A percentile compares a stretch with the other conserved stretches of the same genome.
Conservation (phyloP, 2,113 vertebrate species). For the Melanerpes aurifrons region DNA sequence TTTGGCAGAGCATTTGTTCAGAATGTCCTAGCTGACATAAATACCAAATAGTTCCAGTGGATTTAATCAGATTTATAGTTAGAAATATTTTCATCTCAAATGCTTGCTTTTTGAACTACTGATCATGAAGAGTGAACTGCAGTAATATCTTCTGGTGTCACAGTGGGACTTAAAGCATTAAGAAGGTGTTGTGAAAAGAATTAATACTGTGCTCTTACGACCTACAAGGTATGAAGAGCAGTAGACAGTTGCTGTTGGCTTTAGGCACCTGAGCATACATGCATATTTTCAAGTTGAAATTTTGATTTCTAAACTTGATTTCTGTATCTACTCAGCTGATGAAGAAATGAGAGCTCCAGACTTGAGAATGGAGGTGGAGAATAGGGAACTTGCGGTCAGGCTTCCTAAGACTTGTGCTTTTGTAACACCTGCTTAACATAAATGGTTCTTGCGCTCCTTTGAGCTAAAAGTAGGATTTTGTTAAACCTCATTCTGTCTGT, state of each 20-base stretch:
- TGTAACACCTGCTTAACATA: neutral
- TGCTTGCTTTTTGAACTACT: neutral
- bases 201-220: neutral
- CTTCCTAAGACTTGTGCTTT: neutral
- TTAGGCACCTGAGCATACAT: neutral
- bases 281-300: neutral
- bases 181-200: neutral
- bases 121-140: neutral
- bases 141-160: neutral
- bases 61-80: neutral
- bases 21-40: conserved; percentile 26
- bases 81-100: neutral
- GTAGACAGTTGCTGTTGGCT: neutral
- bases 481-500: neutral
- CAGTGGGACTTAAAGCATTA: neutral
- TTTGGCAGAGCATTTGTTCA: conserved; percentile 39
- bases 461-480: neutral
- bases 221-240: neutral
- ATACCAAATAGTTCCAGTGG: conserved; percentile 7
- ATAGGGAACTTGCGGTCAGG: neutral
- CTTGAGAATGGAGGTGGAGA: neutral
- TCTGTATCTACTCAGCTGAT: neutral
- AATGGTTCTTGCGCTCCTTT: neutral
- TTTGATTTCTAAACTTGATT: neutral
- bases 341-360: neutral